These are phyloP conservation scores for Nothocercus julius DNA, from an alignment of 2,113 vertebrate genomes.

Conservation along the genomic window DNA sequence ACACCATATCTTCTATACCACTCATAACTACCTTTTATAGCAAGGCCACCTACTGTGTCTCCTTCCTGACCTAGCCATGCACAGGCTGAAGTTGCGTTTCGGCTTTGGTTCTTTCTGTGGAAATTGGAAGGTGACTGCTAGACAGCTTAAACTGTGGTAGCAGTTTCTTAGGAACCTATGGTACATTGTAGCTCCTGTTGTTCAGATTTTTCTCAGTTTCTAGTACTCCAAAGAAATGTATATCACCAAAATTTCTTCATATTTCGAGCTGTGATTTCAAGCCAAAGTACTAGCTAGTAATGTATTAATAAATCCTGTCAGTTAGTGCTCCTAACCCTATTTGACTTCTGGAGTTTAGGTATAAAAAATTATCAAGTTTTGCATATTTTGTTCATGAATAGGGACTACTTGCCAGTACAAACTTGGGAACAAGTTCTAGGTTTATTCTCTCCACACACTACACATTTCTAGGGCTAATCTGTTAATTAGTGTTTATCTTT, in stretches of 20 bases:
- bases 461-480: not conserved
- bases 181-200: not conserved
- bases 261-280: not conserved
- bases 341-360: not conserved
- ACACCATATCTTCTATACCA: not conserved
- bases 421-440: not conserved
- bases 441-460: not conserved
- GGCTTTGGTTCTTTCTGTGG: not conserved
- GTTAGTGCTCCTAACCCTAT: not conserved
- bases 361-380: not conserved
- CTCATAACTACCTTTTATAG: not conserved
- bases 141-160: not conserved
- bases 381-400: not conserved
- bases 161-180: not conserved
- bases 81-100: not conserved
- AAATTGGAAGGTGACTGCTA: not conserved
- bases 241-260: not conserved
- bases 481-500: not conserved
- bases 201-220: not conserved
- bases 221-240: not conserved
- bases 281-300: not conserved
- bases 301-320: accelerated
- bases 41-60: not conserved
- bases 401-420: not conserved
- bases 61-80: not conserved